Evolutionary conservation across 2,113 vertebrate species (phyloP), one percentile per base, ranked within the genome.

Genomic region (Rutilus rutilus): DNA sequence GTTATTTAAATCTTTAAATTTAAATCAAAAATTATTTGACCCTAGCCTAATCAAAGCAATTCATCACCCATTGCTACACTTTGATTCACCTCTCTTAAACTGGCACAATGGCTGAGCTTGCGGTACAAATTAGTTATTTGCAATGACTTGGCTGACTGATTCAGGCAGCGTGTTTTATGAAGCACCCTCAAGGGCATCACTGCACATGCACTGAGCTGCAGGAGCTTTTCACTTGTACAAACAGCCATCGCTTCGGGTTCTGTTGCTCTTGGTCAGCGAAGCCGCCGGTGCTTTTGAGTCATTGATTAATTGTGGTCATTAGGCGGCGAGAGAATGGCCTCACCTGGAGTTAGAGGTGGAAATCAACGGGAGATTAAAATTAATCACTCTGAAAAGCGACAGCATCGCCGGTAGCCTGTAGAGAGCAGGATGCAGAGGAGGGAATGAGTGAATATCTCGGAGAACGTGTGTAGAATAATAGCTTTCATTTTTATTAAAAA

Each of bases 251-350:
- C 84, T 73, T 74, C 6, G 0, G 39, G 75, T 54, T 78, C 27
- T 59, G 67, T 42, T 39, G 67, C 33, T 73, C 50, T 36, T 27
- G 82, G 67, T 83, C 82, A 59, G 65, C 42, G 45, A 69, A 69
- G 80, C 80, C 27, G 45, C 2, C 11, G 10, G 76, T 57, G 85
- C 73, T 88, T 73, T 85, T 67, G 50, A 83, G 52, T 86, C 85
- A 45, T 79, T 93, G 93, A 94, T 93, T 90, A 91, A 93, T 94
- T 87, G 89, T 74, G 76, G 80, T 93, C 91, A 90, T 93, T 93
- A 92, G 84, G 85, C 60, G 39, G 90, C 90, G 91, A 89, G 91
- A 92, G 91, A 92, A 93, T 92, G 91, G 88, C 89, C 91, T 93
- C 90, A 92, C 91, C 93, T 90, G 90, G 90, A 89, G 91, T 87